Evolutionary conservation across 2,113 vertebrate genomes (phyloP).

Genomic region (Benitochromis conjunctus): DNA sequence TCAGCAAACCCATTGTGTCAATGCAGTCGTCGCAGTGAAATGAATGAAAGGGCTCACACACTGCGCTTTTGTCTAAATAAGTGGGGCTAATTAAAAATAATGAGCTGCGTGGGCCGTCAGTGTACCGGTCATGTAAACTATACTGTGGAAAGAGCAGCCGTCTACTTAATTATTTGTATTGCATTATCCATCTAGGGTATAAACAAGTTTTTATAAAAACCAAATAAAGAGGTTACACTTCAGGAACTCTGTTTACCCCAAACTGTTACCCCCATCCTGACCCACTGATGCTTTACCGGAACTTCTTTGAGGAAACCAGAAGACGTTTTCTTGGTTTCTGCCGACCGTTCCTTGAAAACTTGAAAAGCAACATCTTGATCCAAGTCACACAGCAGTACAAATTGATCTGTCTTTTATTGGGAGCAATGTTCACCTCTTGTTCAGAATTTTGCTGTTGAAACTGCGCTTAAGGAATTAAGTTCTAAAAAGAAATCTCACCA

Average conservation of each 20-base stretch:
- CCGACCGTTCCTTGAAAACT: background rate
- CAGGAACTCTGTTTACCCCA: background rate
- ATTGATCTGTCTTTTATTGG: background rate
- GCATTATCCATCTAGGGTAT: background rate
- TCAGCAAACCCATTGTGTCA: background rate
- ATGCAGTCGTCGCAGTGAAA: background rate
- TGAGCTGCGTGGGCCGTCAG: slow-evolving; percentile 10
- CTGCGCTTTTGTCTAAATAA: slow-evolving; percentile 1
- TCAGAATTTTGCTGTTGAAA: background rate
- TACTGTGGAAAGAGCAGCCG: background rate
- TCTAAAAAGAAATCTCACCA: slow-evolving; percentile 36
- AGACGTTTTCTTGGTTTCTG: background rate
- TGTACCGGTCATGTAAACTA: slow-evolving; percentile 12
- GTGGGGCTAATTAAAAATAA: slow-evolving; percentile 28
- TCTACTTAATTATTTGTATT: background rate
- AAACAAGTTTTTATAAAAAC: background rate
- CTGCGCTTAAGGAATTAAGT: slow-evolving; percentile 17
- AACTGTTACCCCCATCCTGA: background rate
- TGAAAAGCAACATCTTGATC: background rate
- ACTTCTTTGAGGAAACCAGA: background rate
- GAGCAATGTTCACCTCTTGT: background rate
- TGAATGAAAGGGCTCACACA: background rate
- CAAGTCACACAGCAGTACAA: background rate
- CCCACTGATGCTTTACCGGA: background rate
- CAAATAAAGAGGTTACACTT: background rate